Evolutionary conservation across 2,888 invertebrate genomes (phyloP).

Genomic region (Patella pellucida): DNA sequence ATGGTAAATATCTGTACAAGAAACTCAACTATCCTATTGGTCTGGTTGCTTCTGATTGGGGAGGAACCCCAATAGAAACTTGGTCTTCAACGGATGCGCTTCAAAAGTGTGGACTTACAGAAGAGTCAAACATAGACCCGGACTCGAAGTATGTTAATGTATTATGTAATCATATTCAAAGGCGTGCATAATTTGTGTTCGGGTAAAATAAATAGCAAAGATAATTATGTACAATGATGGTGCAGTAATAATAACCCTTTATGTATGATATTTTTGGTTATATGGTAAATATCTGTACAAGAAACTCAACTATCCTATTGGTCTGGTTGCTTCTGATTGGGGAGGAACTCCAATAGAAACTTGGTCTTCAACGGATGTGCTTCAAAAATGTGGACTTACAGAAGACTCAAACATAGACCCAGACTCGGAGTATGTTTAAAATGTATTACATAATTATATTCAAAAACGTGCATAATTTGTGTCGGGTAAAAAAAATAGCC

Average conservation of each 20-base stretch:
- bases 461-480: no score
- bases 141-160: no score
- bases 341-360: conserved; percentile 61
- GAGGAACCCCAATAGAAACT: conserved; percentile 60
- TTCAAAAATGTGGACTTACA: conserved; percentile 30
- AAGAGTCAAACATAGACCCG: neutral
- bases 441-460: no score
- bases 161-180: no score
- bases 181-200: no score
- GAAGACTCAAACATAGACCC: neutral
- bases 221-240: no score
- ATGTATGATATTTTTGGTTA: neutral
- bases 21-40: conserved; percentile 61
- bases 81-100: conserved; percentile 61
- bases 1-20: conserved; percentile 59
- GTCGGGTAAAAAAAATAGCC: no score
- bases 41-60: conserved; percentile 50
- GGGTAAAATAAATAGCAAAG: no score
- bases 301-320: conserved; percentile 59
- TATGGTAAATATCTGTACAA: conserved; percentile 62
- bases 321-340: conserved; percentile 51
- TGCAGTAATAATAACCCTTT: no score
- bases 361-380: conserved; percentile 59
- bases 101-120: conserved; percentile 22
- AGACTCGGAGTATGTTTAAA: no score